phyloP scores from a whole-genome alignment of 1,140 invertebrate genomes.

The Ostrea denselamellosa region DNA sequence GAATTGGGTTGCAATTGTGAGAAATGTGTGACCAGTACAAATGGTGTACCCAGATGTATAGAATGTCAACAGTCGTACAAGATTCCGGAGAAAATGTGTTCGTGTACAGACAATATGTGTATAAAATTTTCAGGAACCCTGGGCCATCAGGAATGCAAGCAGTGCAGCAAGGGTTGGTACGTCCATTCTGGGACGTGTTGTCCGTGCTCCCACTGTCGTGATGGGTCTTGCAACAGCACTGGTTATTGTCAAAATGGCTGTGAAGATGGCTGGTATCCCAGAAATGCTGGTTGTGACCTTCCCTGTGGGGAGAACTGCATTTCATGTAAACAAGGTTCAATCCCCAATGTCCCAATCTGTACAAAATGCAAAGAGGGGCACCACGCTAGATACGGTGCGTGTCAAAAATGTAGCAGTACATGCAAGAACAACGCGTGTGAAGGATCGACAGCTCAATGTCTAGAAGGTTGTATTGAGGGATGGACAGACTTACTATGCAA shows the following conservation, averaged over 20 bases:
- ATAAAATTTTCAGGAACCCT: too few species aligned
- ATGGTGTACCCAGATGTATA: too few species aligned
- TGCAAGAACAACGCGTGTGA: conserved; percentile 34
- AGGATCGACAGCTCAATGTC: background rate
- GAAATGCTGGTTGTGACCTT: conserved; percentile 24
- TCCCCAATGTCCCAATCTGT: background rate
- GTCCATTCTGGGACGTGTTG: too few species aligned
- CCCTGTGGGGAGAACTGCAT: conserved; percentile 12
- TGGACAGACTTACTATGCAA: conserved; percentile 30
- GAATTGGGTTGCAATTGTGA: too few species aligned
- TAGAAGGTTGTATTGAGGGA: conserved; percentile 18
- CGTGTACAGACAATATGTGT: too few species aligned
- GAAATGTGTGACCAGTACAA: too few species aligned
- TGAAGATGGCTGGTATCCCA: background rate
- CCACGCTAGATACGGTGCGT: background rate
- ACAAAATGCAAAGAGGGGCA: conserved; percentile 11
- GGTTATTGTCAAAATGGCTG: conserved; percentile 25
- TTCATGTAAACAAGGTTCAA: background rate
- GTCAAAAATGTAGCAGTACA: background rate
- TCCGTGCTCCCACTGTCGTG: too few species aligned
- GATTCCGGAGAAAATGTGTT: too few species aligned
- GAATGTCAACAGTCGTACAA: too few species aligned
- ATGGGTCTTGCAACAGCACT: background rate
- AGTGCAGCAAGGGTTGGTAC: too few species aligned
- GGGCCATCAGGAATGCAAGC: too few species aligned